Evolutionary conservation across 2,888 invertebrate species (phyloP).

Genomic region (Pollenia angustigena): DNA sequence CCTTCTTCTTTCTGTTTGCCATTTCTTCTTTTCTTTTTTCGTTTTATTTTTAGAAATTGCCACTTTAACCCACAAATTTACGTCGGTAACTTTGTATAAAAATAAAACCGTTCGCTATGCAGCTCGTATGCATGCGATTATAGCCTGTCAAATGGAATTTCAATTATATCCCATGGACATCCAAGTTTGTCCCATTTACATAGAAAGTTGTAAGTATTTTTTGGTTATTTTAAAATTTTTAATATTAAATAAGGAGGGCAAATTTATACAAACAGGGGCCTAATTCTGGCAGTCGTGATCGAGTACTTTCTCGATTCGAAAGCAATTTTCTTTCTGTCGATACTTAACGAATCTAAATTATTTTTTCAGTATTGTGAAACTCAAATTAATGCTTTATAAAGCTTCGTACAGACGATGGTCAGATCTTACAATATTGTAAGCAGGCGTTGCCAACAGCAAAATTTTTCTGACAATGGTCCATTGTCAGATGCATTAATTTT

Average conservation of each 20-base stretch:
- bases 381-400: no score
- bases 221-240: neutral
- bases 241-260: neutral
- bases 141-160: constrained; percentile 95
- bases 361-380: no score
- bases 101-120: constrained; percentile 93
- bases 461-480: no score
- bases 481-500: no score
- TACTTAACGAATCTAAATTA: no score
- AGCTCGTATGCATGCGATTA: constrained; percentile 92
- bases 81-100: constrained; percentile 91
- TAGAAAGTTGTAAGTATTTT: constrained; percentile 91
- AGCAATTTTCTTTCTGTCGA: no score
- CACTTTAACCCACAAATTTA: constrained; percentile 91
- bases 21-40: constrained; percentile 22
- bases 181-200: constrained; percentile 92
- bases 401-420: no score
- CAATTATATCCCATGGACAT: constrained; percentile 94
- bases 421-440: no score
- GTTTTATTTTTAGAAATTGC: constrained; percentile 88
- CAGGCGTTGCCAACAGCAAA: no score
- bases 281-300: no score
- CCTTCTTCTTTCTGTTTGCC: constrained; percentile 19
- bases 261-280: no score
- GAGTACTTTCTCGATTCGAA: no score